Percentiles rank a stretch among this genome's conserved stretches.
These are phyloP conservation scores for Oncorhynchus keta DNA, from an alignment of 2,113 vertebrate species.

Conservation along the genomic window DNA sequence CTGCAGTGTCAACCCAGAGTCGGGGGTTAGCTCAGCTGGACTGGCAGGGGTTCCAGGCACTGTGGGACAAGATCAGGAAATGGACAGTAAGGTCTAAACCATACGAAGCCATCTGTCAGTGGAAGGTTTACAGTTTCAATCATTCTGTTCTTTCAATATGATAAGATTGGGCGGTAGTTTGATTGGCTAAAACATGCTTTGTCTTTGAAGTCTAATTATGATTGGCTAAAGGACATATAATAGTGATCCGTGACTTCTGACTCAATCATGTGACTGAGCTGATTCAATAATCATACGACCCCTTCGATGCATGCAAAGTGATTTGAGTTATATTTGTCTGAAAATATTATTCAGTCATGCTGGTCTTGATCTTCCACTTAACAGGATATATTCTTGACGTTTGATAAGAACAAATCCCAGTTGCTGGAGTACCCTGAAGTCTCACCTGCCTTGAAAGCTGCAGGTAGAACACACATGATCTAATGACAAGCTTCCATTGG, in stretches of 20 bases:
- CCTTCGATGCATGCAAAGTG: too few species aligned
- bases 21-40: slow-evolving; percentile 59
- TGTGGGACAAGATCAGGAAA: slow-evolving; percentile 69
- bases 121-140: not conserved
- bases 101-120: not conserved
- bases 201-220: not conserved
- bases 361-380: slow-evolving; percentile 9
- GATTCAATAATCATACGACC: not conserved
- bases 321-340: not conserved
- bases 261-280: not conserved
- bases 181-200: not conserved
- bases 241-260: not conserved
- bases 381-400: slow-evolving; percentile 70
- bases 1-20: slow-evolving; percentile 45
- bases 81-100: slow-evolving; percentile 68
- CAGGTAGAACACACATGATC: slow-evolving; percentile 52
- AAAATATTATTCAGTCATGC: not conserved
- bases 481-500: not conserved
- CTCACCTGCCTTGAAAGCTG: slow-evolving; percentile 61
- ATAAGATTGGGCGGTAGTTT: not conserved
- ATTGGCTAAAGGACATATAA: not conserved
- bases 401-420: slow-evolving; percentile 64
- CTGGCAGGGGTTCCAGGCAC: slow-evolving; percentile 60
- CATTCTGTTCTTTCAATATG: not conserved
- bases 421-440: slow-evolving; percentile 69